These are phyloP conservation scores for Dicerorhinus sumatrensis DNA, from an alignment of 2,113 vertebrate species.

Conservation along the genomic window DNA sequence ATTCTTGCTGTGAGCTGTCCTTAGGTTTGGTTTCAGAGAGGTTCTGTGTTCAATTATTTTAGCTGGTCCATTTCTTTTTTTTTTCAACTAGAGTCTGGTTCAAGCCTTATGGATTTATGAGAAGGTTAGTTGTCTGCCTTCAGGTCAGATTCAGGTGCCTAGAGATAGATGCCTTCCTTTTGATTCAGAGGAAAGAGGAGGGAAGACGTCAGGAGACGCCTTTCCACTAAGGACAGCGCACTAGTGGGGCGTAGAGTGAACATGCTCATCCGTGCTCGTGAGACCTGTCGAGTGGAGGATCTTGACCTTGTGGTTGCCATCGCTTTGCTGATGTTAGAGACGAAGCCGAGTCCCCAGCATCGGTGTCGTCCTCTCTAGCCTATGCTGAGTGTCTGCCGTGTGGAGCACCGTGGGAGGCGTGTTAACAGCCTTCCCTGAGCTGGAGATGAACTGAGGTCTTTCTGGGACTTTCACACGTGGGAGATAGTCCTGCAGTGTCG, in stretches of 20 bases:
- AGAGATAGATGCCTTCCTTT: neutral
- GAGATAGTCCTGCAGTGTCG: rapidly evolving
- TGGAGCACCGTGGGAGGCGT: neutral
- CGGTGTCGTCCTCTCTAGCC: neutral
- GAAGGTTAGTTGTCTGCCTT: neutral
- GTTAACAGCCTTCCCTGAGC: neutral
- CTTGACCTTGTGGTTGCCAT: neutral
- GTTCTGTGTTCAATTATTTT: neutral
- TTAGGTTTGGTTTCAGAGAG: neutral
- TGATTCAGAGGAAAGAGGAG: neutral
- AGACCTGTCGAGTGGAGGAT: neutral
- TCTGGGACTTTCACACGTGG: neutral
- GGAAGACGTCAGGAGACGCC: neutral
- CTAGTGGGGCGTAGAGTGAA: neutral
- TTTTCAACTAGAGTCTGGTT: neutral
- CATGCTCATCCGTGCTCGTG: neutral
- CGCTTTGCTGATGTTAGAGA: neutral
- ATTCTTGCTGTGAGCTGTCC: neutral
- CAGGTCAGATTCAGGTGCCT: neutral
- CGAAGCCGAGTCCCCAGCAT: no score
- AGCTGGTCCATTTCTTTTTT: neutral
- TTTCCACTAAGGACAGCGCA: neutral
- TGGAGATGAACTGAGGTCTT: neutral
- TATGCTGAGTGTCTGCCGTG: neutral
- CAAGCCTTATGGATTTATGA: neutral